Evolutionary conservation across 2,113 vertebrate genomes (phyloP).

Genomic region (Dolichotis patagonum): DNA sequence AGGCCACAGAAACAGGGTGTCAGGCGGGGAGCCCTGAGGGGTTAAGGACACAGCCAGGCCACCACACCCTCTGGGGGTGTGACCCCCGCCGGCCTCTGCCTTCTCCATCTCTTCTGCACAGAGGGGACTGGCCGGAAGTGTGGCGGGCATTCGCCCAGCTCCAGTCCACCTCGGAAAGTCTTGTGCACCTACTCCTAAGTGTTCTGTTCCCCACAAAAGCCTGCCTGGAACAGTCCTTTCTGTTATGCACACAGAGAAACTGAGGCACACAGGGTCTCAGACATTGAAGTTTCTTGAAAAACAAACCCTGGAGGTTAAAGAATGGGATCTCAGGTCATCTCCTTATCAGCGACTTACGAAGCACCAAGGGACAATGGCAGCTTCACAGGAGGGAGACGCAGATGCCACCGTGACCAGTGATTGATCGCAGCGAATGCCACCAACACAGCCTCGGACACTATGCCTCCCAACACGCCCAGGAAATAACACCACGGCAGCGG

Average conservation of each 20-base stretch:
- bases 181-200: not conserved
- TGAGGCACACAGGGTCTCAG: not conserved
- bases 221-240: not conserved
- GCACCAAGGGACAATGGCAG: not conserved
- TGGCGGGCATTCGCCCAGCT: not conserved
- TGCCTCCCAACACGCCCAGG: not conserved
- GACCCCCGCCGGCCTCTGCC: not conserved
- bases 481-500: rapidly evolving
- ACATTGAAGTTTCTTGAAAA: not conserved
- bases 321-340: not conserved
- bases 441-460: not conserved
- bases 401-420: not conserved
- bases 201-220: not conserved
- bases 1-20: constrained; percentile 45
- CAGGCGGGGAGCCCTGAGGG: not conserved
- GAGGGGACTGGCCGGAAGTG: not conserved
- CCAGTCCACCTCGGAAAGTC: not conserved
- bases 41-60: constrained; percentile 26
- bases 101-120: not conserved
- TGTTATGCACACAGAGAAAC: not conserved
- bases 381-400: not conserved
- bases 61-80: not conserved
- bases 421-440: not conserved
- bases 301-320: not conserved
- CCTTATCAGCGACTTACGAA: not conserved